These are phyloP conservation scores for Amphilophus citrinellus DNA, from an alignment of 2,113 vertebrate genomes.

Conservation along the genomic window DNA sequence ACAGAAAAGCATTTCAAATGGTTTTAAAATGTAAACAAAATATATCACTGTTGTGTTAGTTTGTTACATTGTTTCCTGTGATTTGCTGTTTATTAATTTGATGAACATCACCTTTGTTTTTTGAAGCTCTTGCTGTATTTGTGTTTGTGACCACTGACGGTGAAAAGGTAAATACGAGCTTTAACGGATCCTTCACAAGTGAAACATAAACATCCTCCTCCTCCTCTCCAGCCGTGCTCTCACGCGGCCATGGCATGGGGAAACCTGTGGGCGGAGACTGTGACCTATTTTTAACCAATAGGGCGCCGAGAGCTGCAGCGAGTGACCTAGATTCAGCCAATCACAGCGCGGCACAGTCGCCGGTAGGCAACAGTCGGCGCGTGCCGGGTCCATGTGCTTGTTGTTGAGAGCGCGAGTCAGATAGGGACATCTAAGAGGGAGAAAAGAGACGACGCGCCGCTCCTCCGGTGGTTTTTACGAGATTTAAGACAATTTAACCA, in stretches of 20 bases:
- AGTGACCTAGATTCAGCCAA: conserved; percentile 85
- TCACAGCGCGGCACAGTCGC: conserved; percentile 59
- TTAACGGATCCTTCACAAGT: not conserved
- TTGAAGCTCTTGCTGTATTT: not conserved
- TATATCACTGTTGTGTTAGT: accelerated
- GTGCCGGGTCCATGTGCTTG: conserved; percentile 81
- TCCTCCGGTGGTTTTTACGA: not conserved
- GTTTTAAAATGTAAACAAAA: not conserved
- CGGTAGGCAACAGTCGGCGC: conserved; percentile 76
- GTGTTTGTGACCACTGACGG: not conserved
- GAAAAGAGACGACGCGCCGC: not conserved
- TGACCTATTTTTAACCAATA: conserved; percentile 83
- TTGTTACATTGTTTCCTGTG: not conserved
- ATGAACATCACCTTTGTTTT: not conserved
- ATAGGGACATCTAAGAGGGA: conserved; percentile 23
- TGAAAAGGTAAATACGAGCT: conserved; percentile 9
- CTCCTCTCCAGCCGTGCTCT: conserved; percentile 36
- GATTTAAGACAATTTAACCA: not conserved
- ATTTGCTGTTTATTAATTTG: not conserved
- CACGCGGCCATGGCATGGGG: conserved; percentile 83
- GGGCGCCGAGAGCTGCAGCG: conserved; percentile 32
- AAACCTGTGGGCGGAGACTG: conserved; percentile 78
- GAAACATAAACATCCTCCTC: conserved; percentile 1
- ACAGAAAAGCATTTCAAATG: not conserved
- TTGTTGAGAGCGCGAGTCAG: conserved; percentile 52